Evolutionary conservation across 2,888 invertebrate genomes (phyloP), one percentile per base, ranked within the genome.

Genomic region (Sussaba pulchella): DNA sequence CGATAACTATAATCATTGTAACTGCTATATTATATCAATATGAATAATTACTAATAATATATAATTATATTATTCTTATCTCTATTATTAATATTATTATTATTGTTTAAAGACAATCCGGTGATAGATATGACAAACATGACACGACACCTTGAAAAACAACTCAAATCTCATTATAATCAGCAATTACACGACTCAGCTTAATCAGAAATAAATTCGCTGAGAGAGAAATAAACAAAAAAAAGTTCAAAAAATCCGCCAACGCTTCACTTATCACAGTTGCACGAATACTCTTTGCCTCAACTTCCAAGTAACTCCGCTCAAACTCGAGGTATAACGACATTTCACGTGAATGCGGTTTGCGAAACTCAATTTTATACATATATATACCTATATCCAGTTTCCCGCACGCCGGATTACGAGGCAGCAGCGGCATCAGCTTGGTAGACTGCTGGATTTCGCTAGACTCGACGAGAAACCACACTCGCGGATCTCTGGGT

Each of bases 401-500:
- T 31, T 6, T 6, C 2, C 6, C 31, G 31, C 31, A 31, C 31
- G 4, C 31, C 31, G 31, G 31, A 31, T 31, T 50, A 47, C 47
- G 69, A 9, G 64, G 73, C 26, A 39, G 54, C 59, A 67, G 78
- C 71, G 52, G 41, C 66, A 31, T 31, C 31, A 6, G 31, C 6
- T 6, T 6, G 6, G 4, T 5, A 31, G 6, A 5, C 31, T 31
- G 6, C 31, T 2, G 6, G 6, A 31, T 31, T 71, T 78, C 71
- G 71, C 61, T 39, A 83, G 74, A 52, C 70, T 80, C 74, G 36
- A 67, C 78, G 71, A 52, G 52, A 81, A 70, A 73, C 77, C 77
- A 77, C 81, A 74, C 72, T 73, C 77, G 69, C 69, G 69, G 64
- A 81, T 81, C 73, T 73, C 52, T 74, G 73, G 69, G 81, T 81